Conservation (phyloP, 2,888 invertebrate species). For the Anodontia alba region DNA sequence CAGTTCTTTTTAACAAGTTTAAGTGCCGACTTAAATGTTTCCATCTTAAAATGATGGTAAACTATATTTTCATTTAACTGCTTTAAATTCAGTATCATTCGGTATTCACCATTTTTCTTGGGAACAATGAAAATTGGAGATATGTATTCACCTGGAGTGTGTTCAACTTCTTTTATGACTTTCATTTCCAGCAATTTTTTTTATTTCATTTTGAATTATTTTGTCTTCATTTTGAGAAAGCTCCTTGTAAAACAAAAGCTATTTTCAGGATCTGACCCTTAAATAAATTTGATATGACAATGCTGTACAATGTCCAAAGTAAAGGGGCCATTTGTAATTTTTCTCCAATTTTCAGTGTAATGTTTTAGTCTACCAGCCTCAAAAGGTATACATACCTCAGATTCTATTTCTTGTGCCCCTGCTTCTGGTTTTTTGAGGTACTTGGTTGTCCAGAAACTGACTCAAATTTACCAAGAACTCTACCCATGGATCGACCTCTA, state of each 20-base stretch:
- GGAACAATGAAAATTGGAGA: conserved; percentile 39
- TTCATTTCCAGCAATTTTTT: conserved; percentile 43
- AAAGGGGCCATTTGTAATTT: conserved; percentile 8
- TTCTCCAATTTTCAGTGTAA: conserved; percentile 26
- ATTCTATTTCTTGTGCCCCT: conserved; percentile 40
- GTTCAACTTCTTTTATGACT: conserved; percentile 39
- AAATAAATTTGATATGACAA: conserved; percentile 35
- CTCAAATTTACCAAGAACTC: not conserved
- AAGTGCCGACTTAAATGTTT: conserved; percentile 44
- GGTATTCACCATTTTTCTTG: conserved; percentile 38
- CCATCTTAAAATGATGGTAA: conserved; percentile 68
- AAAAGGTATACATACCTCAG: conserved; percentile 24
- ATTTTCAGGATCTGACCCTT: conserved; percentile 16
- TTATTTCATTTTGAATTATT: conserved; percentile 34
- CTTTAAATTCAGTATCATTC: conserved; percentile 44
- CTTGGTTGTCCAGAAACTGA: too few species aligned
- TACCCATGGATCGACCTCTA: not conserved
- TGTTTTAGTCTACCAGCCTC: conserved; percentile 25
- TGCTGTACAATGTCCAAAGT: conserved; percentile 37
- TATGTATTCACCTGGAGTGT: conserved; percentile 25
- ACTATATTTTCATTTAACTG: conserved; percentile 41
- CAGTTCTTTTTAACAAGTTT: conserved; percentile 43
- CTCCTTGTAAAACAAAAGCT: not conserved
- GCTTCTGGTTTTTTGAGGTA: conserved; percentile 28
- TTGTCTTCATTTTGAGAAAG: not conserved